phyloP scores from a whole-genome alignment of 2,888 invertebrate genomes.

The Lymantria dispar region DNA sequence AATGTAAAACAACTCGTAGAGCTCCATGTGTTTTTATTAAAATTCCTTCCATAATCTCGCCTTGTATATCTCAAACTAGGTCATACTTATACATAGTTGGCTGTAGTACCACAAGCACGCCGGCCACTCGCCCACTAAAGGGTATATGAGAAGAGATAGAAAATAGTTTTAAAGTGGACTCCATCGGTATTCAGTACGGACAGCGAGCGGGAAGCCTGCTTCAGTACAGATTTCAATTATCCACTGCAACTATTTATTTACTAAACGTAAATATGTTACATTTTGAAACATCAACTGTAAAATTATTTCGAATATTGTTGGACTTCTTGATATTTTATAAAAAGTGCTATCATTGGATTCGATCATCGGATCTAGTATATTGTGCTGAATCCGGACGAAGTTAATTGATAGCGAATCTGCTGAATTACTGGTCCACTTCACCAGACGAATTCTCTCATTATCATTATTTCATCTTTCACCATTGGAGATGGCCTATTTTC shows the following conservation, averaged over 20 bases:
- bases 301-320: too few relatives aligned
- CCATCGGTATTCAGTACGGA: conserved; percentile 52
- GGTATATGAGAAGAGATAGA: conserved; percentile 42
- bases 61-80: conserved; percentile 33
- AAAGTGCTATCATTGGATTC: too few relatives aligned
- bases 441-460: too few relatives aligned
- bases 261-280: conserved; percentile 37
- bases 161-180: conserved; percentile 55
- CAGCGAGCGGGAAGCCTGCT: conserved; percentile 32
- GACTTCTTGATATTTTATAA: too few relatives aligned
- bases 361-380: too few relatives aligned
- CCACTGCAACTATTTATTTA: conserved; percentile 43
- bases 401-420: too few relatives aligned
- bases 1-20: conserved; percentile 13
- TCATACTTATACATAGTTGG: conserved; percentile 49
- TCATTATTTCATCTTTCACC: too few relatives aligned
- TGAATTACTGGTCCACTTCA: too few relatives aligned
- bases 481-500: too few relatives aligned
- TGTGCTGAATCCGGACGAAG: too few relatives aligned
- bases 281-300: background rate
- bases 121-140: conserved; percentile 37
- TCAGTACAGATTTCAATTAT: conserved; percentile 60
- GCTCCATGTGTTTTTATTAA: conserved; percentile 42
- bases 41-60: conserved; percentile 43
- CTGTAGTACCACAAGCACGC: conserved; percentile 20